Evolutionary conservation across 2,797 vertebrate species (phyloP), one percentile per base, ranked within the genome.

Genomic region (Cynodonichthys magdalenae): DNA sequence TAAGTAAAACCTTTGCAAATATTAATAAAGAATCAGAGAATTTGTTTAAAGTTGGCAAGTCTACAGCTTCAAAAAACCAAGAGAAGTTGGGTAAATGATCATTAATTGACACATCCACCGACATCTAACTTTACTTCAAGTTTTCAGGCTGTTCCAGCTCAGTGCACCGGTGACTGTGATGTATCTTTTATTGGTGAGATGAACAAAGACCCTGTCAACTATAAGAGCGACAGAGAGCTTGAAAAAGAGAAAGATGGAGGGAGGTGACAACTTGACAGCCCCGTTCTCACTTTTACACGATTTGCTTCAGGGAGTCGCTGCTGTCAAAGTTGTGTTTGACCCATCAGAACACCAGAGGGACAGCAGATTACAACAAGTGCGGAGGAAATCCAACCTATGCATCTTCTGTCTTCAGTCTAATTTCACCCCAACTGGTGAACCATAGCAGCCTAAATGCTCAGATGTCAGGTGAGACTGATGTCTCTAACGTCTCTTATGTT

Each of bases 301-400:
- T 90, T 86, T 74, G 85, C 84, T 80, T 75, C 75, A 59, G 75
- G 79, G 73, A 86, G 67, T 68, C 1, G 52, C 59, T 63, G 79
- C 80, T 85, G 87, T 90, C 85, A 92, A 79, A 87, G 85, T 76
- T 80, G 81, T 80, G 82, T 84, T 81, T 48, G 80, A 73, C 66
- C 77, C 55, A 44, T 77, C 67, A 74, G 29, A 75, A 74, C 67
- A 53, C 77, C 71, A 0, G 9, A 14, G 69, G 72, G 77, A 82
- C 80, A 70, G 78, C 52, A 83, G 79, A 90, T 80, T 81, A 76
- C 67, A 76, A 74, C 64, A 49, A 82, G 83, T 54, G 73, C 65
- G n/a, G 61, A 67, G 59, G 66, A 83, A 79, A 85, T 68, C 61
- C 61, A 82, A 64, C 75, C 77, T 57, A 59, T 29, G 9, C 48